phyloP scores from a whole-genome alignment of 2,888 invertebrate genomes.

The Drosophila demipolita region DNA sequence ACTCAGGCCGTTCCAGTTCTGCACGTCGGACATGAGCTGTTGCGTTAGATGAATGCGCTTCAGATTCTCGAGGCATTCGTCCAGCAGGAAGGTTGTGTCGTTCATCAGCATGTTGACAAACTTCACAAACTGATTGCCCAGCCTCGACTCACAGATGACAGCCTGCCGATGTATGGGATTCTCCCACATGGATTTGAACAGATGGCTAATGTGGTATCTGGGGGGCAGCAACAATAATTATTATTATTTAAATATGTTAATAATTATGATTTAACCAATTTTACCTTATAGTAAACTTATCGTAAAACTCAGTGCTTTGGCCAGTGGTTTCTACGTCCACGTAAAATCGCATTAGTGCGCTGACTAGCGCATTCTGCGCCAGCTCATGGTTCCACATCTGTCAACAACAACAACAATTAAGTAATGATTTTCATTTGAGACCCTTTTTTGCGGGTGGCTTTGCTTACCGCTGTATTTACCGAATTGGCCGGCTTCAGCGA shows the following conservation, averaged over 20 bases:
- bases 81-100: conserved; percentile 97
- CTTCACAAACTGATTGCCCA: conserved; percentile 96
- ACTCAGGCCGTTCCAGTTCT: conserved; percentile 88
- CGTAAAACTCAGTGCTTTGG: conserved; percentile 99
- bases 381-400: conserved; percentile 95
- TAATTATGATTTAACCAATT: background rate
- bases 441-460: background rate
- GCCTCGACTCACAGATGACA: conserved; percentile 95
- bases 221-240: background rate
- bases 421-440: background rate
- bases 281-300: conserved; percentile 97
- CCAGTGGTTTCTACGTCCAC: conserved; percentile 99
- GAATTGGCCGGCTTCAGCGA: conserved; percentile 88
- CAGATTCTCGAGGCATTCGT: conserved; percentile 97
- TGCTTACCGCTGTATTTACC: conserved; percentile 83
- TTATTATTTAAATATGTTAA: background rate
- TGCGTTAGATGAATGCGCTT: conserved; percentile 94
- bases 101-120: conserved; percentile 99
- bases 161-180: conserved; percentile 94
- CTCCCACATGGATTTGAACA: conserved; percentile 98
- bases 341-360: conserved; percentile 98
- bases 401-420: conserved; percentile 85
- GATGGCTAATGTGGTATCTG: conserved; percentile 97
- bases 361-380: conserved; percentile 92
- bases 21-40: conserved; percentile 89